A percentile compares a stretch with the other conserved stretches of the same genome.
phyloP scores from a whole-genome alignment of 1,140 invertebrate species.

The Euura lappo region DNA sequence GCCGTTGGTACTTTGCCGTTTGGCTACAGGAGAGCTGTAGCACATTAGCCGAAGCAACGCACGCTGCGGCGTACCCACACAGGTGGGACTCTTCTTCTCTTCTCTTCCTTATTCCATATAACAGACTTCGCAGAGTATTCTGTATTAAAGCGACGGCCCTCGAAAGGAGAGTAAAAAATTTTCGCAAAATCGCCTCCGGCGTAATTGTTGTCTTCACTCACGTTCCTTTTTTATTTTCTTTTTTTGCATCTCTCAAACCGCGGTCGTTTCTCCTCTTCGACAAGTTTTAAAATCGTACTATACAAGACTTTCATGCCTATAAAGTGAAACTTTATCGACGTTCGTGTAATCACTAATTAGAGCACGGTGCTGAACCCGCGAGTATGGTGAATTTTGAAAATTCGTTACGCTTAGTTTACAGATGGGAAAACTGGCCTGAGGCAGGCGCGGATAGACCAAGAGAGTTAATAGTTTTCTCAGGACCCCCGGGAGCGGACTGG shows the following conservation, averaged over 20 bases:
- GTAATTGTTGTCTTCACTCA: background rate
- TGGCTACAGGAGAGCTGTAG: background rate
- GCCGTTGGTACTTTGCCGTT: background rate
- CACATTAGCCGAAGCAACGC: too few species aligned
- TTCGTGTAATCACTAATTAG: background rate
- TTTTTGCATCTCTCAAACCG: background rate
- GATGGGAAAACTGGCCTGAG: background rate
- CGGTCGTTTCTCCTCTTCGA: too few species aligned
- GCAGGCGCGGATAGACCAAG: background rate
- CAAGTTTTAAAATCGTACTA: too few species aligned
- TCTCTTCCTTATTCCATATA: too few species aligned
- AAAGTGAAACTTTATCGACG: background rate
- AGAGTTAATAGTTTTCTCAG: background rate
- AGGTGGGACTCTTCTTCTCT: background rate
- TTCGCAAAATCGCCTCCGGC: conserved; percentile 8
- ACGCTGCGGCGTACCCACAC: background rate
- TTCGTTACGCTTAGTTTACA: background rate
- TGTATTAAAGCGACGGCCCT: background rate
- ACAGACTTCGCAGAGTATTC: too few species aligned
- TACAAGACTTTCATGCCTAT: background rate
- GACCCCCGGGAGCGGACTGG: too few species aligned
- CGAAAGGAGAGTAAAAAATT: background rate
- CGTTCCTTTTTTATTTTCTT: background rate
- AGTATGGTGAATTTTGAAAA: background rate
- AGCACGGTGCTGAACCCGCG: background rate